phyloP scores from a whole-genome alignment of 2,888 invertebrate species.

The Drosophila buzzatii region DNA sequence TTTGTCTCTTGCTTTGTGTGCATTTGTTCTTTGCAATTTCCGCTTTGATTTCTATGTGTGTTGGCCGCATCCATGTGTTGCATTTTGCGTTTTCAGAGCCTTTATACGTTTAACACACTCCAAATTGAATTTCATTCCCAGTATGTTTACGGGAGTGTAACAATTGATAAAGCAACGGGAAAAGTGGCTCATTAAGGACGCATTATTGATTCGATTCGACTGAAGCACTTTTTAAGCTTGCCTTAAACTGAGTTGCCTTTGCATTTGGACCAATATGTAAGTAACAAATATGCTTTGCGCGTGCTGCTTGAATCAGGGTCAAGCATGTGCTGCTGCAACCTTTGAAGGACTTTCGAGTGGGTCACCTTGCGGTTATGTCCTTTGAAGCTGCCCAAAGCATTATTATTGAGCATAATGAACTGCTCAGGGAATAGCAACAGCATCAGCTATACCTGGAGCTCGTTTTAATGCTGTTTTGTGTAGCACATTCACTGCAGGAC shows the following conservation, averaged over 20 bases:
- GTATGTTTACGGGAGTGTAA: conserved; percentile 15
- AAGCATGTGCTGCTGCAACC: conserved; percentile 15
- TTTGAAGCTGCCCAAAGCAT: conserved; percentile 49
- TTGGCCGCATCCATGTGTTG: conserved; percentile 49
- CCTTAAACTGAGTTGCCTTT: background rate
- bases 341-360: conserved; percentile 20
- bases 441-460: background rate
- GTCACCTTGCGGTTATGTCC: conserved; percentile 44
- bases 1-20: background rate
- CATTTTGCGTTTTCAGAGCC: conserved; percentile 33
- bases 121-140: conserved; percentile 52
- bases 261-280: background rate
- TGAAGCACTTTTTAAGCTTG: background rate
- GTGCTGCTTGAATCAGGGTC: background rate
- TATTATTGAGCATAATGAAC: conserved; percentile 67
- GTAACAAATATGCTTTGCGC: background rate
- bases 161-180: background rate
- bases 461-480: conserved; percentile 74
- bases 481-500: conserved; percentile 55
- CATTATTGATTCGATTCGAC: background rate
- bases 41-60: conserved; percentile 24
- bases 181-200: too few species aligned
- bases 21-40: conserved; percentile 20
- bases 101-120: conserved; percentile 41
- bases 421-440: conserved; percentile 11